Evolutionary conservation across 2,797 vertebrate genomes (phyloP).

Genomic region (Eremophila alpestris): DNA sequence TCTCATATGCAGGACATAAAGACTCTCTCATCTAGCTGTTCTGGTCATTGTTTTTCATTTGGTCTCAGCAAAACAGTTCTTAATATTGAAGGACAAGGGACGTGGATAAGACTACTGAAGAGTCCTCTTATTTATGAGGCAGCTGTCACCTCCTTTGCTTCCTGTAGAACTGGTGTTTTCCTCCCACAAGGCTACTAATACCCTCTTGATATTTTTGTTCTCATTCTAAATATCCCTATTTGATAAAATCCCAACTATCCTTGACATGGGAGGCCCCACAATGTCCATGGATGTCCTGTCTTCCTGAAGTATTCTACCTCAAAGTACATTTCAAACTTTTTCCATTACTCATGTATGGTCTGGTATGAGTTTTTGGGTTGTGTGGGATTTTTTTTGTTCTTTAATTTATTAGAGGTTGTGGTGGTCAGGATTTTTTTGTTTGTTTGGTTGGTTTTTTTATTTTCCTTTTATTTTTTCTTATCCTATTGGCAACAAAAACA

Average conservation of each 20-base stretch:
- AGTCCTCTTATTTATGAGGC: not conserved
- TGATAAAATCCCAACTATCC: not conserved
- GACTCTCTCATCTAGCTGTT: not conserved
- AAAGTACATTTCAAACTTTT: not conserved
- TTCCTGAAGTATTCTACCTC: not conserved
- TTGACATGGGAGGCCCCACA: not conserved
- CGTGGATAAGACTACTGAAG: not conserved
- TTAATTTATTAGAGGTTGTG: not conserved
- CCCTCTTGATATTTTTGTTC: not conserved
- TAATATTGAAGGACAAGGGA: not conserved
- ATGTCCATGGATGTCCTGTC: accelerated
- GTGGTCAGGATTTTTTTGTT: not conserved
- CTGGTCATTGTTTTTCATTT: not conserved
- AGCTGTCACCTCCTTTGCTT: not conserved
- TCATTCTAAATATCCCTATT: not conserved
- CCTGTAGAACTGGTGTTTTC: not conserved
- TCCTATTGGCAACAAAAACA: not conserved
- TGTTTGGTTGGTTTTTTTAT: too few relatives aligned
- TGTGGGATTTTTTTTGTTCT: accelerated
- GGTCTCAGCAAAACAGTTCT: not conserved
- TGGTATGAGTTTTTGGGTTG: not conserved
- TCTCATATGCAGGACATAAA: not conserved
- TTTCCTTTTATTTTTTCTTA: not conserved
- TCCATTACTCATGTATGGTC: not conserved
- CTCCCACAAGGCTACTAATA: not conserved